phyloP scores from a whole-genome alignment of 2,113 vertebrate species.

The rat (Rattus norvegicus) region DNA sequence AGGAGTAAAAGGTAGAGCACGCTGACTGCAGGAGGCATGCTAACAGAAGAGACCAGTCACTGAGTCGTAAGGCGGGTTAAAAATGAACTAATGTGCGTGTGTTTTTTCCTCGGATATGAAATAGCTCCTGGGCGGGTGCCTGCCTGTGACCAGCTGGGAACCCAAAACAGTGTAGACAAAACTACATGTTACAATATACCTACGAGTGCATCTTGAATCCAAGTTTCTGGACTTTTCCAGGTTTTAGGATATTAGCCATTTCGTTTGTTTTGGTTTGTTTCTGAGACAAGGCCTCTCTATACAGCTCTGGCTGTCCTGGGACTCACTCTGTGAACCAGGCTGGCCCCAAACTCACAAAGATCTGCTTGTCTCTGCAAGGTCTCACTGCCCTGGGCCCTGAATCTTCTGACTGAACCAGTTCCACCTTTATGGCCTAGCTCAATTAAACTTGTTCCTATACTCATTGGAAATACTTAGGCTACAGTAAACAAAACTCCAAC shows the following conservation, averaged over 20 bases:
- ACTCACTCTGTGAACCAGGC: background rate
- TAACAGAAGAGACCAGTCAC: no score
- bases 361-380: background rate
- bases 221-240: constrained; percentile 10
- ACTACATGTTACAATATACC: background rate
- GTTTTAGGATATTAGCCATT: constrained; percentile 21
- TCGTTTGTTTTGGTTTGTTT: background rate
- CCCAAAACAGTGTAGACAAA: no score
- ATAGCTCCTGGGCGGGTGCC: no score
- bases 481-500: constrained; percentile 25
- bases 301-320: background rate
- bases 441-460: background rate
- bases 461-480: background rate
- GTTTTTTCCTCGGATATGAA: no score
- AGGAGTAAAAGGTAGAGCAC: no score
- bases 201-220: background rate
- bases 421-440: background rate
- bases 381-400: background rate
- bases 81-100: no score
- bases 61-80: no score
- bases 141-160: no score
- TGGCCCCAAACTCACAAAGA: background rate
- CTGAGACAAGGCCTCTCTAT: background rate
- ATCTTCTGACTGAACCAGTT: constrained; percentile 13
- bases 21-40: no score